Evolutionary conservation across 2,113 vertebrate species (phyloP).

Genomic region (Bambusicola thoracicus): DNA sequence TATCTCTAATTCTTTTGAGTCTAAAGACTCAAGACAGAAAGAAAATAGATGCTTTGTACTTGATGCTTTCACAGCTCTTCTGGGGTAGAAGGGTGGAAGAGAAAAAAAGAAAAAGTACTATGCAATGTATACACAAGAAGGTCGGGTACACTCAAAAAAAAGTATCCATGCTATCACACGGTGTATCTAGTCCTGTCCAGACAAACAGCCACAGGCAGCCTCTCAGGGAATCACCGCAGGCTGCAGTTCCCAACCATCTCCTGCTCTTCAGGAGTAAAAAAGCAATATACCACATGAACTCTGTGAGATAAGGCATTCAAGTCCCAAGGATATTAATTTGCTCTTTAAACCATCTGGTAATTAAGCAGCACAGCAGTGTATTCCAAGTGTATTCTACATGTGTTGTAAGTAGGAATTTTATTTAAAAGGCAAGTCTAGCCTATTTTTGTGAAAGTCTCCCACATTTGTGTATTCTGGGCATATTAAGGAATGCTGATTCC

Average conservation of each 20-base stretch:
- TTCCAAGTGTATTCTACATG: background rate
- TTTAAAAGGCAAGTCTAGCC: background rate
- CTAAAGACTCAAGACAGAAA: background rate
- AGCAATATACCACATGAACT: background rate
- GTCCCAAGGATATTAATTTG: rapidly evolving
- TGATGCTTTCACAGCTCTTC: background rate
- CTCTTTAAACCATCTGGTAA: background rate
- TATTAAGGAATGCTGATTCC: background rate
- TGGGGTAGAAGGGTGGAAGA: background rate
- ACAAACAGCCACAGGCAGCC: background rate
- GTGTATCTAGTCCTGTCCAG: rapidly evolving
- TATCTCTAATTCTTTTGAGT: background rate
- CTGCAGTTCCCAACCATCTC: background rate
- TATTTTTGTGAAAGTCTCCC: background rate
- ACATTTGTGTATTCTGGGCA: background rate
- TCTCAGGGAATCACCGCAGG: background rate
- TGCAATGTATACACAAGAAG: background rate
- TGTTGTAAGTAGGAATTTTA: background rate
- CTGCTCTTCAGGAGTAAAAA: rapidly evolving
- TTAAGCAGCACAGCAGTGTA: background rate
- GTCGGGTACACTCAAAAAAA: background rate
- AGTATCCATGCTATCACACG: background rate
- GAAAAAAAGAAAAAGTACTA: background rate
- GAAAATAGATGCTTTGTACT: background rate
- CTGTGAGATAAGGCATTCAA: background rate